Evolutionary conservation across 2,888 invertebrate genomes (phyloP).

Genomic region (Dynastes hyllus): DNA sequence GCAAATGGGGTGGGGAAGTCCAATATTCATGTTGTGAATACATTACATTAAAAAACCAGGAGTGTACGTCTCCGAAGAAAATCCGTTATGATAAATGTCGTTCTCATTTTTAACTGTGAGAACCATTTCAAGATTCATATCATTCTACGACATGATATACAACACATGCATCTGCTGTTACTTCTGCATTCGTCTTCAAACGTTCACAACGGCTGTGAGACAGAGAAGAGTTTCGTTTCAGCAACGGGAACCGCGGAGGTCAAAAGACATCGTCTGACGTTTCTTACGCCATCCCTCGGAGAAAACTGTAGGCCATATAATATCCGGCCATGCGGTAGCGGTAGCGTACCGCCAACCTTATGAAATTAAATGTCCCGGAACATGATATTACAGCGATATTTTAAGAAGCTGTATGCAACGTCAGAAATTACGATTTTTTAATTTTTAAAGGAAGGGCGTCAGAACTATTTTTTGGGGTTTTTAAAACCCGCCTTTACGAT

Average conservation of each 20-base stretch:
- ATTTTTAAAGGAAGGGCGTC: conserved; percentile 23
- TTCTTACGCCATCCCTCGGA: conserved; percentile 12
- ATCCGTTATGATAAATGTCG: neutral
- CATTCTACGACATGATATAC: conserved; percentile 15
- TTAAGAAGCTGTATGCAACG: conserved; percentile 38
- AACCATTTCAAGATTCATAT: conserved; percentile 8
- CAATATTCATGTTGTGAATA: no score
- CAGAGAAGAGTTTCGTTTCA: conserved; percentile 2
- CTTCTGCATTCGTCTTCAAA: conserved; percentile 14
- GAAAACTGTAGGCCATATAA: conserved; percentile 36
- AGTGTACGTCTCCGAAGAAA: no score
- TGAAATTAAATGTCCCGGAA: conserved; percentile 50
- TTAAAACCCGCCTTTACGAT: conserved; percentile 23
- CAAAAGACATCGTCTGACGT: conserved; percentile 11
- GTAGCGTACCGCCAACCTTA: conserved; percentile 31
- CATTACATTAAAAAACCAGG: no score
- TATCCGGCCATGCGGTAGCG: conserved; percentile 16
- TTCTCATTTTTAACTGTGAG: conserved; percentile 2
- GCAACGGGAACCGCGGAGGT: neutral
- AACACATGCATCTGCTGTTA: conserved; percentile 9
- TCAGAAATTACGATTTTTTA: conserved; percentile 47
- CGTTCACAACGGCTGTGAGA: neutral
- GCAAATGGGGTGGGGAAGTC: no score
- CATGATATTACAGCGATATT: conserved; percentile 49
- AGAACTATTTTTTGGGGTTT: conserved; percentile 25